phyloP scores from a whole-genome alignment of 2,888 invertebrate species.

The Pseudococcus viburni region DNA sequence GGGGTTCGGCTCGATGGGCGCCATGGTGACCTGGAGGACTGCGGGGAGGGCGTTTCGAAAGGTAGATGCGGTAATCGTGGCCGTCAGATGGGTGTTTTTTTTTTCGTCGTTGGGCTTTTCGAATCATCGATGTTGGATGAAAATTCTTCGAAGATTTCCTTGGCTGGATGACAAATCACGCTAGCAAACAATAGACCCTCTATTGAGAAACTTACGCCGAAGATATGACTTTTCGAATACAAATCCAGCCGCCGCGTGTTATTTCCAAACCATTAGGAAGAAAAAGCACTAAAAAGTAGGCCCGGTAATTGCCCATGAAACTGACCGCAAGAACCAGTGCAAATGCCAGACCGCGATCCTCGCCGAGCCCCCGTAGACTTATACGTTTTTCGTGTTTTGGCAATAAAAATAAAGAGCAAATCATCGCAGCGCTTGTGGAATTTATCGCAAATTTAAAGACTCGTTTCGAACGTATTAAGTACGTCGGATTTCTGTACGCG shows the following conservation, averaged over 20 bases:
- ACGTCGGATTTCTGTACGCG: background rate
- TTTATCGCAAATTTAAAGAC: slow-evolving; percentile 21
- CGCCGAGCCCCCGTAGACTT: background rate
- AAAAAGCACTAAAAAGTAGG: slow-evolving; percentile 19
- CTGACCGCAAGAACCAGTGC: slow-evolving; percentile 4
- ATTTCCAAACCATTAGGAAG: slow-evolving; percentile 11
- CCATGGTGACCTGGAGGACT: background rate
- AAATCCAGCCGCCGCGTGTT: background rate
- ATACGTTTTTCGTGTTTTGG: background rate
- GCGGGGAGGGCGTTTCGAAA: background rate
- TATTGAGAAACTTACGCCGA: background rate
- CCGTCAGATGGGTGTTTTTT: background rate
- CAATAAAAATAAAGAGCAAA: slow-evolving; percentile 23
- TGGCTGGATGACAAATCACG: slow-evolving; percentile 23
- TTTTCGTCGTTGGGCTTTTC: background rate
- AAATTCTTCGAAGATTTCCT: background rate
- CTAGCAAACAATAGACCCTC: background rate
- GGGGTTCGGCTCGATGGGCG: background rate
- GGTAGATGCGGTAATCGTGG: background rate
- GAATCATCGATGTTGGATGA: background rate
- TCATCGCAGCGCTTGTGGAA: background rate
- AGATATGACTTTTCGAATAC: slow-evolving; percentile 27
- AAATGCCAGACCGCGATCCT: background rate
- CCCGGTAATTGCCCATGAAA: slow-evolving; percentile 10
- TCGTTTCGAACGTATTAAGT: background rate